Evolutionary conservation across 2,888 invertebrate genomes (phyloP), one percentile per base, ranked within the genome.

Genomic region (Noctua janthina): DNA sequence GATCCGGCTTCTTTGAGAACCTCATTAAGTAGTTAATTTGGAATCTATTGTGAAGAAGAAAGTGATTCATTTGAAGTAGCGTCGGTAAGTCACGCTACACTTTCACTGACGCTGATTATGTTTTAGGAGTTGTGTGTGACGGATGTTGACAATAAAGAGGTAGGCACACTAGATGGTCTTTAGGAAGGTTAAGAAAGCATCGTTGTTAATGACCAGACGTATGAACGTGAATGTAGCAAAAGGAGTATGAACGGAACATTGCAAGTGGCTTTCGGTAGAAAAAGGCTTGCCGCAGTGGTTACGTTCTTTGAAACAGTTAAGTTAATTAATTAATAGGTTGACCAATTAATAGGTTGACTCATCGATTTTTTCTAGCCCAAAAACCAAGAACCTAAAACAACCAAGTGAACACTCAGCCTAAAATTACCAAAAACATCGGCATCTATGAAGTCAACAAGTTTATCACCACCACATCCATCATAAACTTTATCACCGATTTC

Each of bases 21-120:
- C 87, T 88, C 85, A 88, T 89, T 85, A 87, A 79, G 54, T 79
- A 86, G 73, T 82, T 83, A 87, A 90, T 88, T 83, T 79, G 79
- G 72, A 20, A 74, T 49, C 78, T 76, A 87, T 90, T 89, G 88
- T 90, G 46, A 68, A 43, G 71, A 88, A 74, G 87, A 89, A 88
- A 88, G 84, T 84, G 74, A 85, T 73, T 74, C 68, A 49, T 82
- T 84, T 70, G 62, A 79, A 76, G 76, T 67, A 62, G 59, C 71
- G 72, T 74, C 83, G 51, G 79, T 88, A 82, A 72, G 73, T 78
- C 69, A 79, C 83, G 76, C 23, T 79, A 62, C 64, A 88, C 89
- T 89, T 89, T 89, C 88, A 88, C 88, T 88, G 69, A n/a, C 35
- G 51, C 71, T 69, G 72, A 79, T 74, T 54, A 75, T 74, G 82